Evolutionary conservation across 2,797 vertebrate genomes (phyloP), one percentile per base, ranked within the genome.

Genomic region (Clarias laeviceps): DNA sequence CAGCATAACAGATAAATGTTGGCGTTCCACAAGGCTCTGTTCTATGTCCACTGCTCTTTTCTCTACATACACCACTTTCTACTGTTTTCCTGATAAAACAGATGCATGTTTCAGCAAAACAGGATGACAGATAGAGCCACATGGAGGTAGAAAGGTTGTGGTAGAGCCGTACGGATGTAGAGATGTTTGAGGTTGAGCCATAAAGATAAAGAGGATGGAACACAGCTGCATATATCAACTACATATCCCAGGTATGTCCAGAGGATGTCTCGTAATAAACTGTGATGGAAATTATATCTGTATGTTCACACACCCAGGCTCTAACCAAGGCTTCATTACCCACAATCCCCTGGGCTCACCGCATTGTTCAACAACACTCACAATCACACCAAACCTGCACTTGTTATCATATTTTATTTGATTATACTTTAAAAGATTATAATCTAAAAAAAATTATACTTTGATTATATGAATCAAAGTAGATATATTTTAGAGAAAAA

Each of bases 231-330:
- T 40, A n/a, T 24, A n/a, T 50, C 18, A 59, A 5, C 17, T 5
- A 59, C 17, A 9, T 7, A 64, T n/a, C 66, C 62, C 77, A 85
- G 65, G 45, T 9, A 68, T 40, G 18, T 5, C 9, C 37, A 83
- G 27, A 34, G 50, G n/a, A 77, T n/a, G 83, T 78, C 62, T 77
- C 7, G n/a, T 22, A 32, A 22, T 68, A 37, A 76, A 65, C 40
- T 17, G 9, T 18, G 12, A 66, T 34, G 54, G 62, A 68, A 84
- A 84, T 73, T 5, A 78, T 84, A 78, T 77, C 83, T 82, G 34
- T n/a, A 66, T 32, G 18, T 37, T 84, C 73, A 84, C 72, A 84
- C 64, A 68, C 65, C 74, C 83, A 69, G 61, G 20, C 29, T 77
- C 17, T 57, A 27, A 54, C 1, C 20, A 18, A 59, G 18, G 3